Evolutionary conservation across 1,140 invertebrate genomes (phyloP).

Genomic region (Dendrolimus punctatus): DNA sequence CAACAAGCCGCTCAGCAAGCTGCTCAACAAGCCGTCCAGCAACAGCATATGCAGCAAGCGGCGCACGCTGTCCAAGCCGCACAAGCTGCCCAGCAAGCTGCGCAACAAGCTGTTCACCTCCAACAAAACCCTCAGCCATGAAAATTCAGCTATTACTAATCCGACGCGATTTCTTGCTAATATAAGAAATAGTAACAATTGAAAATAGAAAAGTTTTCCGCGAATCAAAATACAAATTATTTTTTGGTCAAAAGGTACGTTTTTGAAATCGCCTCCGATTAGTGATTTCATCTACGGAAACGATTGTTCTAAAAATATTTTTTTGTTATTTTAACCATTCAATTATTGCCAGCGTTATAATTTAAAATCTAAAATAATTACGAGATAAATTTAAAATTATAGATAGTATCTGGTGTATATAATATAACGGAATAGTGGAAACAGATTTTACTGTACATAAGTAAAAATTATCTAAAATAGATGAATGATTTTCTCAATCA

Average conservation of each 20-base stretch:
- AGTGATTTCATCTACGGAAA: conserved; percentile 28
- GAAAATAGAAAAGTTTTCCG: conserved; percentile 24
- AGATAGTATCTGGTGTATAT: conserved; percentile 67
- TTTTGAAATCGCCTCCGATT: conserved; percentile 61
- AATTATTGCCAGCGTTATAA: conserved; percentile 26
- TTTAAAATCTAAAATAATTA: conserved; percentile 4
- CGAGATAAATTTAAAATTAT: conserved; percentile 33
- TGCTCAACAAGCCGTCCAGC: conserved; percentile 36
- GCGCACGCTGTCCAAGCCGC: conserved; percentile 36
- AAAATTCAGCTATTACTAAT: conserved; percentile 73
- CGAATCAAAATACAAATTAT: conserved; percentile 1
- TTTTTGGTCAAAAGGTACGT: conserved; percentile 25
- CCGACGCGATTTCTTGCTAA: conserved; percentile 58
- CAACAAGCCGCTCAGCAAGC: conserved; percentile 43
- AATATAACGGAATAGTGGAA: conserved; percentile 45
- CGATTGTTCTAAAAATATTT: no score
- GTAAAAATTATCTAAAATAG: conserved; percentile 38
- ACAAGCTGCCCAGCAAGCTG: conserved; percentile 52
- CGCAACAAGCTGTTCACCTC: conserved; percentile 65
- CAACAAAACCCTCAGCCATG: conserved; percentile 70
- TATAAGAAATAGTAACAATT: conserved; percentile 13
- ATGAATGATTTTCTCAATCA: conserved; percentile 45
- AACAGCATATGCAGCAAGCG: conserved; percentile 38
- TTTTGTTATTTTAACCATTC: conserved; percentile 1
- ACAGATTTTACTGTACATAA: conserved; percentile 59